Evolutionary conservation across 1,140 invertebrate genomes (phyloP), one percentile per base, ranked within the genome.

Genomic region (Anastatus disparis): DNA sequence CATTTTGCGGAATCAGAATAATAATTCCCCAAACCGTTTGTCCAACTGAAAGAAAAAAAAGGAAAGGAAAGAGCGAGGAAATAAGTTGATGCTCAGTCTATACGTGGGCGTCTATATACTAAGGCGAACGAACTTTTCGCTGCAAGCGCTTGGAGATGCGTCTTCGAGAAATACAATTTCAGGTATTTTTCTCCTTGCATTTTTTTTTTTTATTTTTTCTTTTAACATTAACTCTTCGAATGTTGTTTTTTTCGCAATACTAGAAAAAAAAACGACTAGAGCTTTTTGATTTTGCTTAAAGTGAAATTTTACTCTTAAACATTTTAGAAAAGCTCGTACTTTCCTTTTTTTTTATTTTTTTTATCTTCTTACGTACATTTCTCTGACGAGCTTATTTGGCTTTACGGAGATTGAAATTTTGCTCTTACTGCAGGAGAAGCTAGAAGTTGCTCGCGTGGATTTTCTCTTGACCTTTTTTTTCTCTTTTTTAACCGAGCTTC

Each of bases 1-100:
- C 74, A 76, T 76, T 77, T 77, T 71, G 61, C 72, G 70, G n/a
- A 76, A 76, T 78, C 75, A 55, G 74, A 78, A 78, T 78, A 76
- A 78, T 78, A 75, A 75, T 76, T 76, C 68, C 66, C 68, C n/a
- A n/a, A n/a, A n/a, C n/a, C n/a, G n/a, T n/a, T n/a, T n/a, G 62
- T 74, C 72, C 70, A 67, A 71, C 72, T 71, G 40, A 42, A 29
- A n/a, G 17, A 35, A 31, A 13, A n/a, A 7, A 22, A 17, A 9
- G 27, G 35, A 2, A 12, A 10, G 3, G n/a, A 48, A 12, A 2
- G 29, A 26, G 17, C 3, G 29, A 63, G 48, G 29, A 31, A 56
- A 38, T 20, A 10, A 35, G 22, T 12, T 35, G 24, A 27, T 38
- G 56, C 22, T 26, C 31, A 20, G 22, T 15, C 24, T 48, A 12